A percentile compares a stretch with the other conserved stretches of the same genome.
phyloP scores from a whole-genome alignment of 2,113 vertebrate genomes.

The Nibea albiflora region DNA sequence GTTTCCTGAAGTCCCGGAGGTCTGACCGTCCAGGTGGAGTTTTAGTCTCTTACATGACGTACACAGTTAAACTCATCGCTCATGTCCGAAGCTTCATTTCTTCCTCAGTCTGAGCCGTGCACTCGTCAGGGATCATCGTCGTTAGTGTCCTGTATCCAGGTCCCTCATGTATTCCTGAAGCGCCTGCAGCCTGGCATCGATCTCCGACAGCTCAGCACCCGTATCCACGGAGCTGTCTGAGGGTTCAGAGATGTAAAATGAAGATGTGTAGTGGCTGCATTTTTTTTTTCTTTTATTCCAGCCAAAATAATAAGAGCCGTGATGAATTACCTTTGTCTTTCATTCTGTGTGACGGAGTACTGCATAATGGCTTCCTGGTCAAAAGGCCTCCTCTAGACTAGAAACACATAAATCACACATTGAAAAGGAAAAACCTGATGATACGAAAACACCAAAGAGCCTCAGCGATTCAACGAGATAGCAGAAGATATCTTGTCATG shows the following conservation, averaged over 20 bases:
- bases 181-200: slow-evolving; percentile 91
- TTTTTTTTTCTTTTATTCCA: not conserved
- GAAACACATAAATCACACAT: slow-evolving; percentile 12
- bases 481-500: no score
- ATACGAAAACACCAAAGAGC: not conserved
- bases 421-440: not conserved
- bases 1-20: slow-evolving; percentile 27
- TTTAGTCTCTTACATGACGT: not conserved
- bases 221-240: slow-evolving; percentile 86
- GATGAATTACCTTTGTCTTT: slow-evolving; percentile 70
- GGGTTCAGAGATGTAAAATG: not conserved
- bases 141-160: slow-evolving; percentile 86
- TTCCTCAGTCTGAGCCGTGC: not conserved
- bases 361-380: slow-evolving; percentile 80
- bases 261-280: not conserved
- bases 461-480: no score
- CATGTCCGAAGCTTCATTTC: no score
- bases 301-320: not conserved
- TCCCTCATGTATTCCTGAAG: slow-evolving; percentile 95
- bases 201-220: slow-evolving; percentile 89
- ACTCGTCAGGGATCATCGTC: not conserved
- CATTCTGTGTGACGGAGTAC: slow-evolving; percentile 80
- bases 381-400: slow-evolving; percentile 77
- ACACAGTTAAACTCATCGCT: no score
- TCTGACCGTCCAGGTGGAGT: slow-evolving; percentile 11